phyloP scores from a whole-genome alignment of 2,113 vertebrate genomes.

The Stegastes partitus region DNA sequence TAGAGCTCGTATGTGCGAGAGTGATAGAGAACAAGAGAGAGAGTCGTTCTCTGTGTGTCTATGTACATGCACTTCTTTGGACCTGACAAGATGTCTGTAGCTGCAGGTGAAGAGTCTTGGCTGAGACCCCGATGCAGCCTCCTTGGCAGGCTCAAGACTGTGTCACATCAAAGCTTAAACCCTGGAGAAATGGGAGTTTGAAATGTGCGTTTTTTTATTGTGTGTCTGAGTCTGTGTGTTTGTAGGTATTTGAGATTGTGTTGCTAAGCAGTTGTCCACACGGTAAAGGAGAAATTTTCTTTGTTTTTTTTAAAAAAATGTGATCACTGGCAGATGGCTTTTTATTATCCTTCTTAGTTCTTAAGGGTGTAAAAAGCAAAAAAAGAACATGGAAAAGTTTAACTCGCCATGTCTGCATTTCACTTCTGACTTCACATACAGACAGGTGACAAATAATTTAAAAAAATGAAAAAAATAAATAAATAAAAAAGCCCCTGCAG shows the following conservation, averaged over 20 bases:
- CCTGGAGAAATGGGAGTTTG: constrained; percentile 47
- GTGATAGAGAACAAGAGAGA: constrained; percentile 10
- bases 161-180: constrained; percentile 76
- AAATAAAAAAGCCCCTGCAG: no score
- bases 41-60: constrained; percentile 29
- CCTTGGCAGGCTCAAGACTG: constrained; percentile 74
- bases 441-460: not conserved
- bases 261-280: constrained; percentile 46
- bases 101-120: constrained; percentile 83
- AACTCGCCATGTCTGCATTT: not conserved
- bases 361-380: not conserved
- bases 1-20: constrained; percentile 23
- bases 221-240: constrained; percentile 16
- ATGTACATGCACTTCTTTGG: constrained; percentile 9
- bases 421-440: not conserved
- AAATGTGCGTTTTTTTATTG: constrained; percentile 38
- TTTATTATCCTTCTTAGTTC: not conserved
- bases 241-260: constrained; percentile 29
- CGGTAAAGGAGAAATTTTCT: constrained; percentile 9
- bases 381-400: not conserved
- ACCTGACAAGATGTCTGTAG: constrained; percentile 78
- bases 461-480: no score
- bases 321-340: constrained; percentile 18
- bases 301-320: no score
- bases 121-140: constrained; percentile 76